Conservation (phyloP, 2,888 invertebrate species). For the Altica lythri region DNA sequence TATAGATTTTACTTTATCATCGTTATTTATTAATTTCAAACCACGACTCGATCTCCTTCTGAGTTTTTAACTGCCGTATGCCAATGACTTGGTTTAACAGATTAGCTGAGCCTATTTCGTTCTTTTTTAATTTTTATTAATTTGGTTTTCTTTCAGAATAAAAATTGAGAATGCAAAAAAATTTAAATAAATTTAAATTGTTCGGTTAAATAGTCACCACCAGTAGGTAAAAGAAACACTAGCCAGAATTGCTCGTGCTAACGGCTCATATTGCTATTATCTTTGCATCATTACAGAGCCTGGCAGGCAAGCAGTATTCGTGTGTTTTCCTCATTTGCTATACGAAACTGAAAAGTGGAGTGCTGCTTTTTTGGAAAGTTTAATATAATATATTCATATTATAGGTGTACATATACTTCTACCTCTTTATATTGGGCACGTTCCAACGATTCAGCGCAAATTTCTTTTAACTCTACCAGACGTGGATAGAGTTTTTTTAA, state of each 20-base stretch:
- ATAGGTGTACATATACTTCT: constrained; percentile 10
- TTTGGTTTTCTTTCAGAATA: no score
- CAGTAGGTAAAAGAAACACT: not conserved
- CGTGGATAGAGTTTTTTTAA: no score
- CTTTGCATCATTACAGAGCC: constrained; percentile 20
- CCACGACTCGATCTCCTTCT: no score
- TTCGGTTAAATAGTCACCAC: not conserved
- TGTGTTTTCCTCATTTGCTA: constrained; percentile 21
- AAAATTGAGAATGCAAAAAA: no score
- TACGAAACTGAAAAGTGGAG: constrained; percentile 13
- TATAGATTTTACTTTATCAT: no score
- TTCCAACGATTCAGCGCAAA: constrained; percentile 10
- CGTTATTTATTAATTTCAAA: no score
- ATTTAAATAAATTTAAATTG: no score
- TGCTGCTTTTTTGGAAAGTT: constrained; percentile 16
- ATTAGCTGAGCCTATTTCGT: no score
- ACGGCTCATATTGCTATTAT: constrained; percentile 22
- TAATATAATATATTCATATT: constrained; percentile 20
- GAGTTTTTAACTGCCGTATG: no score
- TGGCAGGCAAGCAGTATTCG: constrained; percentile 12
- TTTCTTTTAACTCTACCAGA: constrained; percentile 5
- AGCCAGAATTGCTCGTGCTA: constrained; percentile 19
- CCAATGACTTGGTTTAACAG: no score
- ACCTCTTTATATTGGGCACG: constrained; percentile 15
- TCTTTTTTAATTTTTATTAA: no score